Base-by-base conservation (phyloP, 2,888 invertebrate genomes). In the Archips crataeganus region DNA sequence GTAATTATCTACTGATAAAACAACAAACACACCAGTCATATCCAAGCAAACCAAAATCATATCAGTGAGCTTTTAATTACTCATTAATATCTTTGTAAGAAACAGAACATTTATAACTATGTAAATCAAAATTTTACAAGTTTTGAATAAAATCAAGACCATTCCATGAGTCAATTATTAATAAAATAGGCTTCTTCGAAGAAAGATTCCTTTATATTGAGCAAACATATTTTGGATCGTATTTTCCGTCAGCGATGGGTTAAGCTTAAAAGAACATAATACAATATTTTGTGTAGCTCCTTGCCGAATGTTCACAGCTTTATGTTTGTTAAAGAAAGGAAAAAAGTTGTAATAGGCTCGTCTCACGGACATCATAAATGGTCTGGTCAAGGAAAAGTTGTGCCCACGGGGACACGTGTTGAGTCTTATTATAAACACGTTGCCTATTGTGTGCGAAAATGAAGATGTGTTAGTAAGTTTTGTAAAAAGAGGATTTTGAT, bases 101-200 rank as follows among this genome's bases (percentile, higher is more conserved):
- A 42, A 65, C 67, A 67, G 74, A 74, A 63, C 65, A 49, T 60
- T 47, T 75, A 72, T 69, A 65, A 69, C 45, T 60, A 23, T 23
- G 23, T 23, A 69, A 74, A 74, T 54, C 70, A 57, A 74, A 68
- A 74, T 64, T 67, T 87, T 86, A 80, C 78, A 79, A 79, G 71
- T 76, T 80, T 74, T 76, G 75, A 72, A 60, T 80, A 82, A 83
- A 74, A 75, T 68, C 59, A 83, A 85, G 88, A 91, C 90, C 89
- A 90, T 86, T 84, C 83, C 84, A 83, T 84, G 84, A 85, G 93
- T 93, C 93, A 93, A 93, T 93, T 92, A 89, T 84, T 82, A 84
- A 85, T 57, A 82, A 86, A 85, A 85, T 88, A 90, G 83, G 83
- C 84, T 90, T 85, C 83, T 83, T 11, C 80, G 81, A 82, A 81